These are phyloP conservation scores for Trisateles emortualis DNA, from an alignment of 2,888 invertebrate genomes.

Conservation along the genomic window DNA sequence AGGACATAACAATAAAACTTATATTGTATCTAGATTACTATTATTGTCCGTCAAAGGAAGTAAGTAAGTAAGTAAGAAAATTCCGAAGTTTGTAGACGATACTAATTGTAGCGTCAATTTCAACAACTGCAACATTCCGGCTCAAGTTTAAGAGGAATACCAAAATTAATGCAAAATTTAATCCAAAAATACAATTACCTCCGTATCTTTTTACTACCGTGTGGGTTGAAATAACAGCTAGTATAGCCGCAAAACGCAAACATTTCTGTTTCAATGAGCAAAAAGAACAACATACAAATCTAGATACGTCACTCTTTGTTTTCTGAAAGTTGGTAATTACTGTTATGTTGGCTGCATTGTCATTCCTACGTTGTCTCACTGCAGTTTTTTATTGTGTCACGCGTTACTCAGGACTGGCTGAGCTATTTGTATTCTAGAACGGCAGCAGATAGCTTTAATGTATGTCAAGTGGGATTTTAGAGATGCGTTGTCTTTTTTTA, in stretches of 20 bases:
- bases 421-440: slow-evolving; percentile 36
- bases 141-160: no score
- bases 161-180: no score
- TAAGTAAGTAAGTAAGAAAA: no score
- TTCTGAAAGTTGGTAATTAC: slow-evolving; percentile 41
- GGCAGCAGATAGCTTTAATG: slow-evolving; percentile 35
- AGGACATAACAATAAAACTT: no score
- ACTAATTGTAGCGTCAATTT: no score
- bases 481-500: slow-evolving; percentile 1
- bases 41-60: no score
- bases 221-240: background rate
- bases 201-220: background rate
- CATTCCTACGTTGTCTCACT: slow-evolving; percentile 16
- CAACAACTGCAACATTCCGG: no score
- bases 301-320: slow-evolving; percentile 46
- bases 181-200: no score
- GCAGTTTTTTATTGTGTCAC: slow-evolving; percentile 42
- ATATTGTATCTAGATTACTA: no score
- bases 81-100: no score
- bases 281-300: slow-evolving; percentile 38
- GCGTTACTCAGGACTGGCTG: slow-evolving; percentile 26
- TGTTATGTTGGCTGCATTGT: slow-evolving; percentile 27
- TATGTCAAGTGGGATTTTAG: slow-evolving; percentile 35
- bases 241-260: slow-evolving; percentile 1
- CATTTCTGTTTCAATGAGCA: slow-evolving; percentile 27